Evolutionary conservation across 2,797 vertebrate species (phyloP).

Genomic region (Saguinus oedipus): DNA sequence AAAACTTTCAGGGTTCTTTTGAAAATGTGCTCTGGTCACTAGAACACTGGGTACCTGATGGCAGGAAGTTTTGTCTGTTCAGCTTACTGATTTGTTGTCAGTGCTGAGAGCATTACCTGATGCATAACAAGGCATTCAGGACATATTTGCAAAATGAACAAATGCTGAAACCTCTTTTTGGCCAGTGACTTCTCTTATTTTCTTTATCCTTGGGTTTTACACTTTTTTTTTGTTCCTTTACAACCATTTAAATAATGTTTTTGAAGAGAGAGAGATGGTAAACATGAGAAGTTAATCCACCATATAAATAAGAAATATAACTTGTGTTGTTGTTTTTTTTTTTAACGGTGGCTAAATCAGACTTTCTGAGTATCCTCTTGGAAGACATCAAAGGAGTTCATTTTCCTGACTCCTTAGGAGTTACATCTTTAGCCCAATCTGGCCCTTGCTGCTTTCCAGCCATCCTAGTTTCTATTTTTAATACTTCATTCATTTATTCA

Average conservation of each 20-base stretch:
- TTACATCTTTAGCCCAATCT: background rate
- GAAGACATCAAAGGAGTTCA: background rate
- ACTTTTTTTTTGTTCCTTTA: background rate
- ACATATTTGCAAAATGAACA: background rate
- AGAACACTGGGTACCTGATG: background rate
- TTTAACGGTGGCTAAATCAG: background rate
- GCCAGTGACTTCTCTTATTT: background rate
- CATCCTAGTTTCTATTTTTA: background rate
- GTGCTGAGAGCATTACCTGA: background rate
- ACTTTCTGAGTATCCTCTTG: background rate
- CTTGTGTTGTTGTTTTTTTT: background rate
- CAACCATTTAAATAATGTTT: background rate
- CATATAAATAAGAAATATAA: background rate
- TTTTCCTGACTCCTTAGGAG: background rate
- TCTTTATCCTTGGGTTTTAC: background rate
- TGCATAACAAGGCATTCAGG: background rate
- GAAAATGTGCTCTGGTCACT: background rate
- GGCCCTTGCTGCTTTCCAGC: background rate
- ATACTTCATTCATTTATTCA: background rate
- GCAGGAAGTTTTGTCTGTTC: background rate
- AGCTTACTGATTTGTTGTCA: background rate
- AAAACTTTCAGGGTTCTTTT: background rate
- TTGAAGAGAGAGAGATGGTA: background rate
- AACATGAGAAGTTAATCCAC: background rate
- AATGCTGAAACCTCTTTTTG: background rate